Conservation (phyloP, 1,140 invertebrate species). For the Drosophila grimshawi region DNA sequence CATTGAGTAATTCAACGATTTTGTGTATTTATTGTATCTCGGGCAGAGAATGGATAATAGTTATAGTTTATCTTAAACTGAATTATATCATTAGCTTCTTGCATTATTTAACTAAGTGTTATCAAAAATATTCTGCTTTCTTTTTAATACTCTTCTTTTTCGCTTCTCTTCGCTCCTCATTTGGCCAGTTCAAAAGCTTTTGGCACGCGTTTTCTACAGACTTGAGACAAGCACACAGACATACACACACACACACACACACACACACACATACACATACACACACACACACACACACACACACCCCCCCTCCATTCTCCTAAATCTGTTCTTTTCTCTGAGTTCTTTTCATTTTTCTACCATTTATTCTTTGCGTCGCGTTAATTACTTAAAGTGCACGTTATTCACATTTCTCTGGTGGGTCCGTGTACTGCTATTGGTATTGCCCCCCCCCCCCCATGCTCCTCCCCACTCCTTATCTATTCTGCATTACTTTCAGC, state of each 20-base stretch:
- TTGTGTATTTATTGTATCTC: no score
- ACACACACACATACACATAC: conserved; percentile 1
- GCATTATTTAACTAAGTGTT: background rate
- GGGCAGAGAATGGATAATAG: no score
- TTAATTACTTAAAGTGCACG: conserved; percentile 72
- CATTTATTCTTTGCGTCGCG: conserved; percentile 13
- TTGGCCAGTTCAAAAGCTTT: background rate
- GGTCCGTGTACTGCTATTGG: background rate
- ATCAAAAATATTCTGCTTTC: background rate
- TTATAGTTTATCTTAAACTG: no score
- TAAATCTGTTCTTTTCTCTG: background rate
- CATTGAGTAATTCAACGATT: no score
- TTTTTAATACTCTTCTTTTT: background rate
- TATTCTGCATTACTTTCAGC: background rate
- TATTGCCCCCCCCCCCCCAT: background rate
- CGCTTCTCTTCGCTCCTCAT: background rate
- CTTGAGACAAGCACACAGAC: background rate
- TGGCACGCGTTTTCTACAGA: conserved; percentile 7
- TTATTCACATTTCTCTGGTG: conserved; percentile 15
- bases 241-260: background rate
- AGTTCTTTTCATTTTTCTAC: conserved; percentile 15
- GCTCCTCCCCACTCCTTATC: background rate
- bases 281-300: conserved; percentile 1
- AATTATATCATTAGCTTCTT: no score
- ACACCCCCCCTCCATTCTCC: background rate